A percentile compares a stretch with the other conserved stretches of the same genome.
phyloP scores from a whole-genome alignment of 2,113 vertebrate species.

The Corythornis cristatus region DNA sequence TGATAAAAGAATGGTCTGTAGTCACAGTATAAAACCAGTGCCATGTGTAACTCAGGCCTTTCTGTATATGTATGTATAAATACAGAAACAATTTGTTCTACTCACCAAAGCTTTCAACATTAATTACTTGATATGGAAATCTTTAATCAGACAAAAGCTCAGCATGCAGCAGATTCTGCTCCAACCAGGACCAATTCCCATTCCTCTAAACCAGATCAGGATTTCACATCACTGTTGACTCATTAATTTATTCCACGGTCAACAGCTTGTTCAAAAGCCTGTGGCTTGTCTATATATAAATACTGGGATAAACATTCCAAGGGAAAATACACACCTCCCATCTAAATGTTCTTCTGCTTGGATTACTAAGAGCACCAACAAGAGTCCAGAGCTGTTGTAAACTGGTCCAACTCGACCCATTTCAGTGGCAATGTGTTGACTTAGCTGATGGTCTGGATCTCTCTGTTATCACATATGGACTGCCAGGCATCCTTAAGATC shows the following conservation, averaged over 20 bases:
- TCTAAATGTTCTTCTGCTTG: not conserved
- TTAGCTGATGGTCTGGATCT: not conserved
- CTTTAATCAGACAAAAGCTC: not conserved
- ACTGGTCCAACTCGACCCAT: not conserved
- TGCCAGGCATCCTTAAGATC: not conserved
- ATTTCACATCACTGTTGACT: not conserved
- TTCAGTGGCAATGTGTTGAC: not conserved
- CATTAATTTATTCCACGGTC: not conserved
- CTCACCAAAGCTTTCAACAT: not conserved
- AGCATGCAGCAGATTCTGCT: not conserved
- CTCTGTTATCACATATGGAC: not conserved
- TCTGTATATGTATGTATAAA: not conserved
- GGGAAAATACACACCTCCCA: not conserved
- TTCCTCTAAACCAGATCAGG: not conserved
- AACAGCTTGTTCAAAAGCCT: not conserved
- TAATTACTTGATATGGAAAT: not conserved
- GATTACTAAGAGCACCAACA: not conserved
- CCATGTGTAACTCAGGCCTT: not conserved
- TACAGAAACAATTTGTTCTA: not conserved
- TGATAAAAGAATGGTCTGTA: not conserved
- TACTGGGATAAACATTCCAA: not conserved
- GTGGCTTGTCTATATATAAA: not conserved
- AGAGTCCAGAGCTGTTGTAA: not conserved
- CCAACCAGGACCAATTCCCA: not conserved
- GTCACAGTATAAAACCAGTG: not conserved